phyloP scores from a whole-genome alignment of 1,140 invertebrate genomes.

The Pogonognathellus flavescens region DNA sequence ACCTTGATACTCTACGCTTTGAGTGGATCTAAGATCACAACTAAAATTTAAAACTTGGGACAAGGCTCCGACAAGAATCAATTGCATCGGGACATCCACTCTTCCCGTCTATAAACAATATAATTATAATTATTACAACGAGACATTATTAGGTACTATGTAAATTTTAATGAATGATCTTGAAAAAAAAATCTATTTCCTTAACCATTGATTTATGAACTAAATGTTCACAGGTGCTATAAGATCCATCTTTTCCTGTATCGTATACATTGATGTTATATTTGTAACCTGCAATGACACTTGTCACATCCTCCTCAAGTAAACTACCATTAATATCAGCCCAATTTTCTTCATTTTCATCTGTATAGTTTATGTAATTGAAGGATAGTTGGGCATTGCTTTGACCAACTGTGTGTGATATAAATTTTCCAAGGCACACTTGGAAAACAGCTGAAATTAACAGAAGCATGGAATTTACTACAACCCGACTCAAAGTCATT shows the following conservation, averaged over 20 bases:
- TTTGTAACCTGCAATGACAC: not conserved
- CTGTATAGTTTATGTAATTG: not conserved
- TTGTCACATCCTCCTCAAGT: no score
- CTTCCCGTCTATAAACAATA: not conserved
- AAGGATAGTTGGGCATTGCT: not conserved
- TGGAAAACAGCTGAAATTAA: no score
- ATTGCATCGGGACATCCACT: not conserved
- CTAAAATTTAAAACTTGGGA: not conserved
- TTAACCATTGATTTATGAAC: not conserved
- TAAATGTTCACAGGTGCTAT: not conserved
- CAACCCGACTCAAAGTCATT: no score
- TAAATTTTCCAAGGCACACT: not conserved
- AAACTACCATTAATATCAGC: no score
- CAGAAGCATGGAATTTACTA: no score
- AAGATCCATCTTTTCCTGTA: not conserved
- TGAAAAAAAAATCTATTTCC: not conserved
- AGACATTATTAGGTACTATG: no score
- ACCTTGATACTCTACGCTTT: not conserved
- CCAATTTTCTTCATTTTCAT: not conserved
- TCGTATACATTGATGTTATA: not conserved
- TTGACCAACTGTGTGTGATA: not conserved
- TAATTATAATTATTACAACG: not conserved
- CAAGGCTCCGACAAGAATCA: not conserved
- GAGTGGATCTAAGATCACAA: not conserved
- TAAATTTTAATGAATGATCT: no score